phyloP scores from a whole-genome alignment of 92 coral and sea anemone species.

The Actinernus sp. region DNA sequence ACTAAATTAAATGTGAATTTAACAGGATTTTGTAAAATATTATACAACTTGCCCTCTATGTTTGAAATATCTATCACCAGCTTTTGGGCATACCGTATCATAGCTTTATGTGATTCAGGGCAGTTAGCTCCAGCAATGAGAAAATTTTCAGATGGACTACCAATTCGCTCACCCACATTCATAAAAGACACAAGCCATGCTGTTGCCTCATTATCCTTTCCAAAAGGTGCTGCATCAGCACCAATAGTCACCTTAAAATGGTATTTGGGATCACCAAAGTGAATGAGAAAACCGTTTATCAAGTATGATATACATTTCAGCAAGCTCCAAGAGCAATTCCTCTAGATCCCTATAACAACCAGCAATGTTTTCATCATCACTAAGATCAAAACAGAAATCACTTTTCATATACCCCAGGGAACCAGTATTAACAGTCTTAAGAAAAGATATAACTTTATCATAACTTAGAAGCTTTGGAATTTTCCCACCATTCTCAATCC shows the following conservation, averaged over 20 bases:
- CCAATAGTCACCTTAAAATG: constrained; percentile 42
- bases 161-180: constrained; percentile 47
- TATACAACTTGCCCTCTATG: constrained; percentile 17
- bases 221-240: constrained; percentile 56
- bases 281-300: constrained; percentile 21
- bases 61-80: constrained; percentile 36
- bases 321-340: constrained; percentile 13
- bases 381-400: constrained; percentile 25
- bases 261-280: constrained; percentile 16
- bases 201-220: constrained; percentile 64
- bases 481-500: constrained; percentile 15
- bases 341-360: constrained; percentile 47
- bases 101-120: constrained; percentile 39
- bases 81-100: constrained; percentile 44
- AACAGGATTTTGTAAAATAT: neutral
- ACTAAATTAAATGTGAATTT: constrained; percentile 53
- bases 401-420: constrained; percentile 20
- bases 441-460: constrained; percentile 49
- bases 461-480: constrained; percentile 59
- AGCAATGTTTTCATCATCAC: constrained; percentile 22
- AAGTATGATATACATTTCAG: constrained; percentile 20
- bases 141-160: constrained; percentile 53
- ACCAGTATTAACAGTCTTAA: constrained; percentile 23
- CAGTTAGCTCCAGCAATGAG: constrained; percentile 69
- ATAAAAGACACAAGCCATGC: constrained; percentile 60